Percentiles rank a stretch among this genome's conserved stretches.
Conservation (phyloP, 2,113 vertebrate genomes). For the Sapayoa aenigma region DNA sequence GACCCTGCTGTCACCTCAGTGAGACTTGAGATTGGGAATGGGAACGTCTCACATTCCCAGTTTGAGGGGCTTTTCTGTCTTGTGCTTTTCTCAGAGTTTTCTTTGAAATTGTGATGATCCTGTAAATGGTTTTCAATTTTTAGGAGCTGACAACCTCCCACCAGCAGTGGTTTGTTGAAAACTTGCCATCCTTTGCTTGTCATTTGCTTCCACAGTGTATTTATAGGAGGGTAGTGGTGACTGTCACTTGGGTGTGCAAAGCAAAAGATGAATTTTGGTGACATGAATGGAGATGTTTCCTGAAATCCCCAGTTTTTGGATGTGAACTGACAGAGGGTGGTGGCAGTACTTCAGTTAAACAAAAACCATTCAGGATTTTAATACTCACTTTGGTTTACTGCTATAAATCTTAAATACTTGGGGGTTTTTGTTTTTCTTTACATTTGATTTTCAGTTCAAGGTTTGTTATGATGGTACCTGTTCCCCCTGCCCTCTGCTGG, state of each 20-base stretch:
- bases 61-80: not conserved
- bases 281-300: not conserved
- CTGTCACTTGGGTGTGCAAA: not conserved
- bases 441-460: not conserved
- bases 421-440: not conserved
- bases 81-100: accelerated
- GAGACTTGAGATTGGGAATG: not conserved
- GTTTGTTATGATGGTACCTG: not conserved
- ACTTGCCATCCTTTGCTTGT: not conserved
- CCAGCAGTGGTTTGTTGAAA: not conserved
- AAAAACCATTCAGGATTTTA: not conserved
- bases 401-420: not conserved
- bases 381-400: not conserved
- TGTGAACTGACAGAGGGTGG: not conserved
- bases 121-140: not conserved
- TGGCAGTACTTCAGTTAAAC: not conserved
- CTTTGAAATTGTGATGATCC: not conserved
- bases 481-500: not conserved
- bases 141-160: not conserved
- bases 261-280: not conserved
- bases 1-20: not conserved
- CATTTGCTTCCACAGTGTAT: not conserved
- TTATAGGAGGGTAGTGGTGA: not conserved
- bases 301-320: not conserved
- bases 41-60: accelerated